Percentiles rank a stretch among this genome's conserved stretches.
These are phyloP conservation scores for Linnaemya tessellans DNA, from an alignment of 2,888 invertebrate species.

Conservation along the genomic window DNA sequence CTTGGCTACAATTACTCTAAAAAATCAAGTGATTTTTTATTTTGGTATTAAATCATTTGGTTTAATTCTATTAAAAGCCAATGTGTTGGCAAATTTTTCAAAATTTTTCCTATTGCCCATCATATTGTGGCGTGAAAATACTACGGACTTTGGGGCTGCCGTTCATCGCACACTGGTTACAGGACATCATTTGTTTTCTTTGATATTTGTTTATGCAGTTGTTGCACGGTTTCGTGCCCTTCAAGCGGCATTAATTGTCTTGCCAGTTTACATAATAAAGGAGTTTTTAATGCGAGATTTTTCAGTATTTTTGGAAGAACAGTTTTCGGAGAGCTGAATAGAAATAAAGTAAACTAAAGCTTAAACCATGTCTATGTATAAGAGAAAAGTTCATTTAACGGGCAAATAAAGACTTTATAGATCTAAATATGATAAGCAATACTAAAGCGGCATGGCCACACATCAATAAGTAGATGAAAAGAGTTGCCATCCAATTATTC, in stretches of 20 bases:
- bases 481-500: no score
- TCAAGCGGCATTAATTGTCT: slow-evolving; percentile 75
- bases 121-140: slow-evolving; percentile 86
- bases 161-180: slow-evolving; percentile 86
- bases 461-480: no score
- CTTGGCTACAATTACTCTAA: slow-evolving; percentile 62
- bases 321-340: slow-evolving; percentile 44
- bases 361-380: no score
- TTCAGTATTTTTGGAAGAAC: slow-evolving; percentile 74
- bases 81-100: slow-evolving; percentile 86
- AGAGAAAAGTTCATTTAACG: no score
- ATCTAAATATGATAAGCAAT: no score
- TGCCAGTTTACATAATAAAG: slow-evolving; percentile 77
- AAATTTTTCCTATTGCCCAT: slow-evolving; percentile 86
- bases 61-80: slow-evolving; percentile 84
- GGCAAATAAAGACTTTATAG: no score
- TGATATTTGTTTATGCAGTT: slow-evolving; percentile 86
- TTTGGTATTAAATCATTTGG: slow-evolving; percentile 70
- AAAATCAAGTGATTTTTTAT: slow-evolving; percentile 50
- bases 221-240: slow-evolving; percentile 74
- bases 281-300: slow-evolving; percentile 77
- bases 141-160: slow-evolving; percentile 81
- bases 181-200: slow-evolving; percentile 86
- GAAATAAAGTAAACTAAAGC: neutral
- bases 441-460: no score